Conservation (phyloP, 2,888 invertebrate genomes). For the Athripsodes cinereus region DNA sequence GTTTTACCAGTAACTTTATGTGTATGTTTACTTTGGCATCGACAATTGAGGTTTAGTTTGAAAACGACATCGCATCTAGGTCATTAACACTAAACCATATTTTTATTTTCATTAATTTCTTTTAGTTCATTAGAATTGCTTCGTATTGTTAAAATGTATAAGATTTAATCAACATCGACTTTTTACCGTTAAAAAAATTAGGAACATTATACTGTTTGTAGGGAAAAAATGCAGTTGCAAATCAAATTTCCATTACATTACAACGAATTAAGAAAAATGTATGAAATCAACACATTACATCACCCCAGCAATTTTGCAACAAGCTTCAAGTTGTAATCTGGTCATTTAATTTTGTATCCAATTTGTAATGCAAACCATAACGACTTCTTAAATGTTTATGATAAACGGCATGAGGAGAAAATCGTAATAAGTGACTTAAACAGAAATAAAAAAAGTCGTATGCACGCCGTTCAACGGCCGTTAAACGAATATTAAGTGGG, state of each 20-base stretch:
- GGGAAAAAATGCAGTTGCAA: too few species aligned
- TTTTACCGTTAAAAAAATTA: too few species aligned
- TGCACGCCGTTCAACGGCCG: conserved; percentile 25
- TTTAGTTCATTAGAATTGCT: too few species aligned
- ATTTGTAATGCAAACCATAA: conserved; percentile 10
- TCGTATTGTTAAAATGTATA: too few species aligned
- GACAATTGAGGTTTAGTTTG: too few species aligned
- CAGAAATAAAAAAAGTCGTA: conserved; percentile 18
- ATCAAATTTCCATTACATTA: neutral
- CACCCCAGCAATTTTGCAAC: neutral
- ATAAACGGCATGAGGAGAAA: conserved; percentile 17
- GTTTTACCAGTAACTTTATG: too few species aligned
- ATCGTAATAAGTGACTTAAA: conserved; percentile 17
- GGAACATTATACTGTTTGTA: too few species aligned
- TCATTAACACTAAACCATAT: too few species aligned
- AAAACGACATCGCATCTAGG: too few species aligned
- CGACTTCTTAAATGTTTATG: conserved; percentile 14
- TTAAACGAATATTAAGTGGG: conserved; percentile 25
- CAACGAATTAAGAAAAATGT: neutral
- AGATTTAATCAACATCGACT: too few species aligned
- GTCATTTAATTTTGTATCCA: conserved; percentile 1
- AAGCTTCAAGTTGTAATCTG: neutral
- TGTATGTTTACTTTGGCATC: too few species aligned
- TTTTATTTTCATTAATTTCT: too few species aligned
- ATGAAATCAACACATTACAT: neutral